phyloP scores from a whole-genome alignment of 2,797 vertebrate species.

The Lithobates pipiens region DNA sequence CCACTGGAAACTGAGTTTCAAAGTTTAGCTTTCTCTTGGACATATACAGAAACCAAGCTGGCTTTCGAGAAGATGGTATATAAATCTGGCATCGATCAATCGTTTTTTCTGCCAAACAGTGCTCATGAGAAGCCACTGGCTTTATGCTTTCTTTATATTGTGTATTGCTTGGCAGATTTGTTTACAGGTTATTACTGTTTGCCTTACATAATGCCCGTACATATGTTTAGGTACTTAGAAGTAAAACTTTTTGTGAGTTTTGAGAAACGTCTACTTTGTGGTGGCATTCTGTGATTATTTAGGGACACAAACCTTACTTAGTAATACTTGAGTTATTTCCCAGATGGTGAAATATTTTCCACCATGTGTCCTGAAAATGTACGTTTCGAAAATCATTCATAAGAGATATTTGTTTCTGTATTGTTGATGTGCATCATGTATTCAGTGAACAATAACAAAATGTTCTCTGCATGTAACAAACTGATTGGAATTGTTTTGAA shows the following conservation, averaged over 20 bases:
- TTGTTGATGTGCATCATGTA: conserved; percentile 43
- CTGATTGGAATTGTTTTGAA: conserved; percentile 41
- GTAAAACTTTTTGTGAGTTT: conserved; percentile 21
- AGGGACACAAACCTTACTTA: conserved; percentile 15
- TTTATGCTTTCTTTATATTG: background rate
- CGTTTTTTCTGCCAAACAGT: background rate
- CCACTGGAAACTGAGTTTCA: too few relatives aligned
- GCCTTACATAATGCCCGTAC: background rate
- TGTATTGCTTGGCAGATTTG: background rate
- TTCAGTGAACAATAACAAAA: conserved; percentile 47
- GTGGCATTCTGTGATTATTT: background rate
- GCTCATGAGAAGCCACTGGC: background rate
- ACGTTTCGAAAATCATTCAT: conserved; percentile 29
- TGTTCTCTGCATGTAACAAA: conserved; percentile 11
- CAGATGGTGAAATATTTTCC: conserved; percentile 37
- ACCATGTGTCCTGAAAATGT: conserved; percentile 8
- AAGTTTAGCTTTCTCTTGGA: too few relatives aligned
- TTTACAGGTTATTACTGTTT: background rate
- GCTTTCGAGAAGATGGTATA: background rate
- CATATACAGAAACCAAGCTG: too few relatives aligned
- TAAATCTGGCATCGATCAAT: background rate
- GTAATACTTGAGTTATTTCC: conserved; percentile 34
- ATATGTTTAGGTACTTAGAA: background rate
- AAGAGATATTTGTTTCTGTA: conserved; percentile 22
- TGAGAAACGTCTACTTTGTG: background rate